Evolutionary conservation across 2,113 vertebrate genomes (phyloP).

Genomic region (Pelecanoides urinatrix): DNA sequence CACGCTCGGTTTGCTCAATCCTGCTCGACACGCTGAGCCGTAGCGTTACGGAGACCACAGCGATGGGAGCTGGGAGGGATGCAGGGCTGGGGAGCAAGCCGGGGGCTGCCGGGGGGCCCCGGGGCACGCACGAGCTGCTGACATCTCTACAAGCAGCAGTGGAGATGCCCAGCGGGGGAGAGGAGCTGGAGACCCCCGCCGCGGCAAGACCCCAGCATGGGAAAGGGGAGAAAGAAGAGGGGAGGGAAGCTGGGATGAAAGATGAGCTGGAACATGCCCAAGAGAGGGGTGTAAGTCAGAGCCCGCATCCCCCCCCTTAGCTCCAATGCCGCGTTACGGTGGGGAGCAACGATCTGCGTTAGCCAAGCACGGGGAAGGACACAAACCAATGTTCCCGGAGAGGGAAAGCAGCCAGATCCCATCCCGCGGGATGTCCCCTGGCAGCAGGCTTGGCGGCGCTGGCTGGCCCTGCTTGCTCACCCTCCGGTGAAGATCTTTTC

Average conservation of each 20-base stretch:
- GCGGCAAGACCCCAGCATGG: neutral
- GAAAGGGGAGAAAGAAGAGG: neutral
- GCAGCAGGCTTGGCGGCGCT: neutral
- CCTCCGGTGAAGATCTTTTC: constrained; percentile 89
- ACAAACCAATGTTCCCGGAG: fast-evolving
- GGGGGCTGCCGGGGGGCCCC: neutral
- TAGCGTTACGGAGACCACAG: fast-evolving
- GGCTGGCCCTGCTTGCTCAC: constrained; percentile 49
- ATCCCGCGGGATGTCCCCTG: fast-evolving
- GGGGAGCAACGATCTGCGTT: fast-evolving
- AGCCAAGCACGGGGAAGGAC: neutral
- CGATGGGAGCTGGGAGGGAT: neutral
- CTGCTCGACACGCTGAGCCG: neutral
- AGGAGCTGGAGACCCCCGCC: neutral
- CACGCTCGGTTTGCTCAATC: neutral
- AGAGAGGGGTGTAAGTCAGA: neutral
- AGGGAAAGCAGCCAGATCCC: neutral
- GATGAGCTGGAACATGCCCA: neutral
- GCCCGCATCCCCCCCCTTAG: fast-evolving
- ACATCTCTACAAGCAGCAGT: neutral
- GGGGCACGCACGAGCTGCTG: fast-evolving
- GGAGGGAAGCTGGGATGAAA: neutral
- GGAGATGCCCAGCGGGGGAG: neutral
- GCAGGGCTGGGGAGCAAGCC: neutral
- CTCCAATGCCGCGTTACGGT: fast-evolving